Conservation (phyloP, 2,797 vertebrate species). For the Pterois miles region DNA sequence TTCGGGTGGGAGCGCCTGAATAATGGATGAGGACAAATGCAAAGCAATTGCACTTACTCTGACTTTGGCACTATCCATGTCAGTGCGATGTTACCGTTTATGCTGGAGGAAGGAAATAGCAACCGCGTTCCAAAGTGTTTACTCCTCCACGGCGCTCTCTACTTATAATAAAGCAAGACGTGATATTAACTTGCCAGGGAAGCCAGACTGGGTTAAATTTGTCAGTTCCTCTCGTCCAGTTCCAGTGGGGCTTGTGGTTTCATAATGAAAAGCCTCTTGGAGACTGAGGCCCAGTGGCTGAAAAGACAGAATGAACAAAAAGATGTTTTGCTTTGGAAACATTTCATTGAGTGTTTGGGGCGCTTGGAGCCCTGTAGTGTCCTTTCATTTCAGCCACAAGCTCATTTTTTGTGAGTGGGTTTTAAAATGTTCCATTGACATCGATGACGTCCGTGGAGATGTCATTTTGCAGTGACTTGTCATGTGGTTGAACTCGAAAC, state of each 20-base stretch:
- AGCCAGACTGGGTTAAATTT: conserved; percentile 71
- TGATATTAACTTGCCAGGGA: conserved; percentile 72
- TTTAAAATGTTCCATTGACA: conserved; percentile 18
- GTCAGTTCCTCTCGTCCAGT: conserved; percentile 65
- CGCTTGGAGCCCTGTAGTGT: conserved; percentile 10
- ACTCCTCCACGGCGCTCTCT: conserved; percentile 51
- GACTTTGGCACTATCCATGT: conserved; percentile 69
- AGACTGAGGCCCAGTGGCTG: conserved; percentile 40
- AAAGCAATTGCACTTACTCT: conserved; percentile 75
- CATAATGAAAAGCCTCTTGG: conserved; percentile 72
- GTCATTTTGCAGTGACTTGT: conserved; percentile 12
- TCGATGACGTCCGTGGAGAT: conserved; percentile 1
- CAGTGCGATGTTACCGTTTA: conserved; percentile 55
- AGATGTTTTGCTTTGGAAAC: conserved; percentile 56
- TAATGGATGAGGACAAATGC: conserved; percentile 84
- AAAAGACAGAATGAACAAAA: conserved; percentile 54
- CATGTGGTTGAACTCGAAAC: neutral
- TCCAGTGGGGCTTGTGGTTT: conserved; percentile 70
- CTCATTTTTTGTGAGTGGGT: conserved; percentile 11
- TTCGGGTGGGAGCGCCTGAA: conserved; percentile 70
- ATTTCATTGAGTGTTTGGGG: conserved; percentile 34
- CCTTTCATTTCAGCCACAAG: conserved; percentile 34
- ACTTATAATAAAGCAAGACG: conserved; percentile 63
- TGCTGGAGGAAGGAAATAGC: conserved; percentile 55
- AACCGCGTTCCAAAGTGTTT: conserved; percentile 60